These are phyloP conservation scores for Zaprionus taronus DNA, from an alignment of 1,140 invertebrate genomes.

Conservation along the genomic window DNA sequence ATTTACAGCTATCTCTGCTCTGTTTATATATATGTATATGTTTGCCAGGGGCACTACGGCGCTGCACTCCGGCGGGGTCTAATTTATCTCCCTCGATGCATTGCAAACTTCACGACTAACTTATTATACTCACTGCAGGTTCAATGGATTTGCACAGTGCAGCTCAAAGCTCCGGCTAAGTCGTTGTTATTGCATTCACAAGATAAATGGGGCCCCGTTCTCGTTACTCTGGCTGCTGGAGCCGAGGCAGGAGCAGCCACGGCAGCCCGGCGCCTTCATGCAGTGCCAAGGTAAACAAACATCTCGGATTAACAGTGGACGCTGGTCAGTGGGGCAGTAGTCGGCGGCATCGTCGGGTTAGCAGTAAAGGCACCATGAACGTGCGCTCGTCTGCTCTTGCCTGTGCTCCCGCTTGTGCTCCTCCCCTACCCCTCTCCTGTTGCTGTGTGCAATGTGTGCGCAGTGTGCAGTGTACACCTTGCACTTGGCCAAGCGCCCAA, in stretches of 20 bases:
- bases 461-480: constrained; percentile 65
- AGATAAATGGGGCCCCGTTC: constrained; percentile 72
- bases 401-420: not conserved
- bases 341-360: constrained; percentile 4
- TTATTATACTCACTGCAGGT: constrained; percentile 61
- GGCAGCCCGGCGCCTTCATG: constrained; percentile 35
- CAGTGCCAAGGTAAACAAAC: constrained; percentile 79
- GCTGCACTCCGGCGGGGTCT: constrained; percentile 30
- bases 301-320: constrained; percentile 80
- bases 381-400: constrained; percentile 32
- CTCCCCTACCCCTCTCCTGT: not conserved
- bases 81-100: constrained; percentile 42
- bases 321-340: constrained; percentile 64
- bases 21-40: not conserved
- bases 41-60: not conserved
- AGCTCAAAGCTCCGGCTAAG: constrained; percentile 72
- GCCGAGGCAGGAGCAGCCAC: not conserved
- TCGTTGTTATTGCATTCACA: constrained; percentile 80
- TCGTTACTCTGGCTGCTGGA: constrained; percentile 25
- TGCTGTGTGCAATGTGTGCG: constrained; percentile 28
- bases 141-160: constrained; percentile 77
- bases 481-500: constrained; percentile 76
- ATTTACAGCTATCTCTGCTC: constrained; percentile 1
- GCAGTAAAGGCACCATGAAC: constrained; percentile 20
- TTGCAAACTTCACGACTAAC: constrained; percentile 54